Conservation (phyloP, 2,113 vertebrate species). For the Malurus alboscapulatus region DNA sequence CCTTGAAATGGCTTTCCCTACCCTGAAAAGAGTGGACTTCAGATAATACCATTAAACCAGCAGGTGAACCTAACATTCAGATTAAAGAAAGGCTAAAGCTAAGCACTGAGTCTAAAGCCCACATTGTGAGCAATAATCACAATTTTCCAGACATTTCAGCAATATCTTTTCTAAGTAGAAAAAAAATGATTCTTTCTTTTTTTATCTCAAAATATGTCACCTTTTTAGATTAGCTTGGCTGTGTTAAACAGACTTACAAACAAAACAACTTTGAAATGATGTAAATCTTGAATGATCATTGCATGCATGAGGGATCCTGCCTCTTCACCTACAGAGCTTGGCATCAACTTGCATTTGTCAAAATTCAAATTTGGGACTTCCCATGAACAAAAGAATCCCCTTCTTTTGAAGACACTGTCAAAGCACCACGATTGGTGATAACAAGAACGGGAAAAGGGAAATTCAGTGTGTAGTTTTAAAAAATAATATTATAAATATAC, state of each 20-base stretch:
- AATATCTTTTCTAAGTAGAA: not conserved
- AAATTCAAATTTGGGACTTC: not conserved
- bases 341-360: not conserved
- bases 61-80: not conserved
- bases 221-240: not conserved
- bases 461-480: not conserved
- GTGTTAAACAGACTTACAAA: not conserved
- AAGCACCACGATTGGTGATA: not conserved
- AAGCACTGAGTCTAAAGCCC: not conserved
- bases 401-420: not conserved
- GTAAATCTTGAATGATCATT: not conserved
- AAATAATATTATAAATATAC: not conserved
- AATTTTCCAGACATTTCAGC: constrained; percentile 7
- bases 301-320: not conserved
- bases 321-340: not conserved
- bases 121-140: constrained; percentile 31
- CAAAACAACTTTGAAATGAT: not conserved
- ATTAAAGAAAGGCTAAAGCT: not conserved
- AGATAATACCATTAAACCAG: not conserved
- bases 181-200: not conserved
- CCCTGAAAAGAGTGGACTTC: not conserved
- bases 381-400: not conserved
- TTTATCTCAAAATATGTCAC: constrained; percentile 21
- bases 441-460: not conserved
- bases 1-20: not conserved